Evolutionary conservation across 1,140 invertebrate species (phyloP).

Genomic region (Conus betulinus): DNA sequence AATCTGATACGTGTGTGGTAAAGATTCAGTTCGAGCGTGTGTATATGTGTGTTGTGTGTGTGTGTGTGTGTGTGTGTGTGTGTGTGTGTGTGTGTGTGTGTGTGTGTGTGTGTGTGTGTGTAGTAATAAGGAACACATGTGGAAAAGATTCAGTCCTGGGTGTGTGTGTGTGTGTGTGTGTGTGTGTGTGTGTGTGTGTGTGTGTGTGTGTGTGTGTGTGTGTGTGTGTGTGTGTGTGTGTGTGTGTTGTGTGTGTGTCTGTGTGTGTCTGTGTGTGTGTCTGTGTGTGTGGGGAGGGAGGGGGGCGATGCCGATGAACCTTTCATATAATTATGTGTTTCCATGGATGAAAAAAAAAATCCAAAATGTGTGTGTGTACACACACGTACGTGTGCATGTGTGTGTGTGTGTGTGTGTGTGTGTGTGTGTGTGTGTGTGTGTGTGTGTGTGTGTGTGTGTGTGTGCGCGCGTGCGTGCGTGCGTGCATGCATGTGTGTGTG

Average conservation of each 20-base stretch:
- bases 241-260: background rate
- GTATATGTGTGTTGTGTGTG: background rate
- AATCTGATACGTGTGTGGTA: background rate
- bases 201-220: too few species aligned
- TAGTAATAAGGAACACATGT: too few species aligned
- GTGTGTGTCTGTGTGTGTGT: too few species aligned
- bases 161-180: background rate
- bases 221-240: background rate
- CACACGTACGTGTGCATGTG: background rate
- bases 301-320: too few species aligned
- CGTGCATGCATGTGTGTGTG: conserved; percentile 1
- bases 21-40: background rate
- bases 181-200: too few species aligned
- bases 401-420: conserved; percentile 18
- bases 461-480: background rate
- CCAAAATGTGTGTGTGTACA: too few species aligned
- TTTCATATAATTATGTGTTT: too few species aligned
- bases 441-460: conserved; percentile 18
- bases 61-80: conserved; percentile 10
- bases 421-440: background rate
- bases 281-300: too few species aligned
- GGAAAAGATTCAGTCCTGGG: background rate
- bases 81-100: background rate
- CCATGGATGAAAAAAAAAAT: too few species aligned
- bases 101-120: background rate